Evolutionary conservation across 2,113 vertebrate species (phyloP).

Genomic region (Pardalotus punctatus): DNA sequence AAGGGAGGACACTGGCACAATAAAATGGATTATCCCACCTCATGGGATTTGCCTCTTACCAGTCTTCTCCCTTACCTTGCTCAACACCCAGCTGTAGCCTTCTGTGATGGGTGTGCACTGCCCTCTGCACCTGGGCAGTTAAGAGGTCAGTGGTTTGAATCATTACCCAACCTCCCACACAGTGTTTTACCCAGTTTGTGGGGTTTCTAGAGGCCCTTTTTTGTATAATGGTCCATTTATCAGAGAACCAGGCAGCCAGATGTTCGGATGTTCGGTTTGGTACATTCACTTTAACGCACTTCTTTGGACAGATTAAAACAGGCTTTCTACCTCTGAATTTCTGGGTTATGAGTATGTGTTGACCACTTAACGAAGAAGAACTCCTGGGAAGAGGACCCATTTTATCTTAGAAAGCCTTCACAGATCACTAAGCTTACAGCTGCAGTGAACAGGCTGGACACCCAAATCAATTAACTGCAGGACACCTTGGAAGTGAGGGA

Average conservation of each 20-base stretch:
- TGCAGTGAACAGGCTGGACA: neutral
- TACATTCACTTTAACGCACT: neutral
- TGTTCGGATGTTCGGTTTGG: neutral
- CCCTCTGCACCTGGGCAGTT: neutral
- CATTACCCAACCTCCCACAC: neutral
- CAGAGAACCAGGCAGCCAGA: neutral
- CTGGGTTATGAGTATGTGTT: neutral
- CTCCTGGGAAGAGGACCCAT: neutral
- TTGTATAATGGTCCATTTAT: neutral
- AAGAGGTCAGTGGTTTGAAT: neutral
- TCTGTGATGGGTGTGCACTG: neutral
- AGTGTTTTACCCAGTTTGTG: neutral
- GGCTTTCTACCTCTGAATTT: neutral
- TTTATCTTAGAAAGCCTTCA: neutral
- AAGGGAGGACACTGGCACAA: neutral
- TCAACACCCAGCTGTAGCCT: neutral
- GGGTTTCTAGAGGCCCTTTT: neutral
- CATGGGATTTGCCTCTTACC: neutral
- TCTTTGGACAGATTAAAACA: neutral
- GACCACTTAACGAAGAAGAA: neutral
- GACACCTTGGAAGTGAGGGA: neutral
- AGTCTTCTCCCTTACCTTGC: neutral
- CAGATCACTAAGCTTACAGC: neutral
- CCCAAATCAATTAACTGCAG: neutral
- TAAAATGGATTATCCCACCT: neutral